Evolutionary conservation across 2,113 vertebrate species (phyloP).

Genomic region (Etheostoma cragini): DNA sequence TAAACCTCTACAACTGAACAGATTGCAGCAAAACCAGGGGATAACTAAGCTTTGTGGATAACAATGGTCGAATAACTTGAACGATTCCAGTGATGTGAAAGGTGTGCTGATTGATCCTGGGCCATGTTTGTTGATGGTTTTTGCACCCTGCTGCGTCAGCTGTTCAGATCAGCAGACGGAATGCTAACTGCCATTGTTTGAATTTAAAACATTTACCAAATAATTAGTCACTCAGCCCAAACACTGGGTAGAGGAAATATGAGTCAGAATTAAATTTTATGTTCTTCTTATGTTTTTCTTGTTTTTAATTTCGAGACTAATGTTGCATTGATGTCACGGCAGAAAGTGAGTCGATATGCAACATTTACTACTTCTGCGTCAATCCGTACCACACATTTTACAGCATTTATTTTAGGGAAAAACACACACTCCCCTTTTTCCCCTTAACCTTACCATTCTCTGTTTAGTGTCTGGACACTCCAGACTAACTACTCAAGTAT

Average conservation of each 20-base stretch:
- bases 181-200: background rate
- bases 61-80: background rate
- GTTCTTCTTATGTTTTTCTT: too few relatives aligned
- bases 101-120: conserved; percentile 1
- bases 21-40: background rate
- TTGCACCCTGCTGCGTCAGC: background rate
- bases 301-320: background rate
- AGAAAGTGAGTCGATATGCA: background rate
- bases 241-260: background rate
- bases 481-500: background rate
- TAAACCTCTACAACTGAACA: background rate
- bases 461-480: background rate
- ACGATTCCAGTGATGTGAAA: background rate
- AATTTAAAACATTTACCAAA: conserved; percentile 10
- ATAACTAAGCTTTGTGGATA: background rate
- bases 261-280: background rate
- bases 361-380: background rate
- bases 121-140: background rate
- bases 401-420: background rate
- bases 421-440: background rate
- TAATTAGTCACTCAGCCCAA: conserved; percentile 2
- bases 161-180: background rate
- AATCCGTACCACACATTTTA: background rate
- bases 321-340: background rate
- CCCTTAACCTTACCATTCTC: background rate